A percentile compares a stretch with the other conserved stretches of the same genome.
These are phyloP conservation scores for Unio delphinus DNA, from an alignment of 2,888 invertebrate species.

Conservation along the genomic window DNA sequence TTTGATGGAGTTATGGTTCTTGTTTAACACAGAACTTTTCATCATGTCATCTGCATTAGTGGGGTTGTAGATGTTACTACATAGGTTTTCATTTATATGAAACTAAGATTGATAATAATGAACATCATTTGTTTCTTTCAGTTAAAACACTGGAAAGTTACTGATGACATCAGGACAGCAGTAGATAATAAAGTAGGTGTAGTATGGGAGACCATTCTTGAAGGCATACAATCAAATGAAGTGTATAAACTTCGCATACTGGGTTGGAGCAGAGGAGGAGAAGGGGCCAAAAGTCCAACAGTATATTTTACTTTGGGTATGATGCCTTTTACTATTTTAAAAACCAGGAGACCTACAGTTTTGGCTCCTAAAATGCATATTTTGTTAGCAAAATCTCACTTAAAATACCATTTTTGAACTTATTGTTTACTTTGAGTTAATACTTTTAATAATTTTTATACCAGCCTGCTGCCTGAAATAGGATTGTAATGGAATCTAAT, in stretches of 20 bases:
- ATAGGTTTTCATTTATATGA: conserved; percentile 1
- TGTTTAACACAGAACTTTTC: no score
- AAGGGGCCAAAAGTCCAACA: conserved; percentile 95
- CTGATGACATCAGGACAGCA: conserved; percentile 93
- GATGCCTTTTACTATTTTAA: no score
- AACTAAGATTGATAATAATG: conserved; percentile 2
- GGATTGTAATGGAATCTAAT: no score
- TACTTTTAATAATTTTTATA: no score
- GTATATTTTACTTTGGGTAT: conserved; percentile 77
- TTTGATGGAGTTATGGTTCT: no score
- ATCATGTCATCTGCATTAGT: no score
- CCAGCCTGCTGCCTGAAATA: no score
- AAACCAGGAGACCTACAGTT: no score
- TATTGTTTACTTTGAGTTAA: no score
- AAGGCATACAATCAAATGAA: conserved; percentile 83
- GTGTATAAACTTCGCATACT: conserved; percentile 90
- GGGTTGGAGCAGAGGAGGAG: conserved; percentile 94
- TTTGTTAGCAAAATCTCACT: no score
- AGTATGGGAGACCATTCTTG: conserved; percentile 85
- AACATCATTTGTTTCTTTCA: conserved; percentile 59
- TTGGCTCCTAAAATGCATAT: no score
- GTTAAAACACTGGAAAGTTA: conserved; percentile 94
- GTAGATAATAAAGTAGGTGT: conserved; percentile 81
- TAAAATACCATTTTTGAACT: no score
- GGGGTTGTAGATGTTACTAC: neutral